These are phyloP conservation scores for Cephus pygmeus DNA, from an alignment of 2,888 invertebrate species.

Conservation along the genomic window DNA sequence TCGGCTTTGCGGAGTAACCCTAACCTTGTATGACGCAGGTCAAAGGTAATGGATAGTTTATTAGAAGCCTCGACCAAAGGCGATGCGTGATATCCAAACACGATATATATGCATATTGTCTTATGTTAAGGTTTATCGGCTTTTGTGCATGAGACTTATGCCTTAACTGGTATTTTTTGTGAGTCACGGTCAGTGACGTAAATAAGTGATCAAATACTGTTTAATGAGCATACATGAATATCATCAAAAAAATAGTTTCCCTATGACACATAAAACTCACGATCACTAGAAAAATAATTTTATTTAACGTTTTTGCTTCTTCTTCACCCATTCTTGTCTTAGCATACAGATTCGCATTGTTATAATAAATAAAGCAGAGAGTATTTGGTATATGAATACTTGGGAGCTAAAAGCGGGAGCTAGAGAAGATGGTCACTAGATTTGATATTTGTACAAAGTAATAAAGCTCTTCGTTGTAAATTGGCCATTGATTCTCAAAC, in stretches of 20 bases:
- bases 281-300: conserved; percentile 8
- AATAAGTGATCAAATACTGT: background rate
- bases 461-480: background rate
- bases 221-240: background rate
- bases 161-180: background rate
- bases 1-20: background rate
- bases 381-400: conserved; percentile 30
- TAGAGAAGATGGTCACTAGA: conserved; percentile 1
- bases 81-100: background rate
- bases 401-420: background rate
- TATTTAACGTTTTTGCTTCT: background rate
- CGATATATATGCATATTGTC: background rate
- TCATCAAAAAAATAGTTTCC: background rate
- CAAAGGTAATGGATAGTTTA: background rate
- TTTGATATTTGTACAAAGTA: background rate
- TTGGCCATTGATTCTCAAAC: background rate
- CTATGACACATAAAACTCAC: background rate
- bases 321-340: background rate
- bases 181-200: background rate
- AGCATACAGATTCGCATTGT: background rate
- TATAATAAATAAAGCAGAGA: conserved; percentile 24
- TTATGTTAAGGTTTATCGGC: background rate
- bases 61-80: background rate
- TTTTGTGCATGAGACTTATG: background rate
- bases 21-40: background rate